A percentile compares a stretch with the other conserved stretches of the same genome.
These are phyloP conservation scores for Pogonus chalceus DNA, from an alignment of 1,140 invertebrate species.

Conservation along the genomic window DNA sequence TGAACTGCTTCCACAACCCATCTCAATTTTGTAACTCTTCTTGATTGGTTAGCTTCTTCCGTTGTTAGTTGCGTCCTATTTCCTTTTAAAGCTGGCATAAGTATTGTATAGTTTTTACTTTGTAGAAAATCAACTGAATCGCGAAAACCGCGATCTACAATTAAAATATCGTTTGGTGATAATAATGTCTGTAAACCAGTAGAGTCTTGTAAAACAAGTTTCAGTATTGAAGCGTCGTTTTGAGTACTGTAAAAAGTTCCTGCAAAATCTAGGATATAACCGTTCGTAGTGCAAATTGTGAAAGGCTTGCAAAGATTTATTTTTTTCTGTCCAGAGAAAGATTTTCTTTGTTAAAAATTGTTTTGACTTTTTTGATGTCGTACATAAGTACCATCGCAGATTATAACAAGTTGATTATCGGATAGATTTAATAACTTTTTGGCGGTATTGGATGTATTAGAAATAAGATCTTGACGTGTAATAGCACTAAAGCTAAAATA, in stretches of 20 bases:
- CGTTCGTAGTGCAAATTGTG: slow-evolving; percentile 26
- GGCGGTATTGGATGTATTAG: slow-evolving; percentile 20
- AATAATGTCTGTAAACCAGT: slow-evolving; percentile 14
- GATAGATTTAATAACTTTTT: slow-evolving; percentile 15
- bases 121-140: slow-evolving; percentile 19
- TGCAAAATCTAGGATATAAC: slow-evolving; percentile 24
- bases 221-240: slow-evolving; percentile 26
- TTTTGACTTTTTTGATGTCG: slow-evolving; percentile 26
- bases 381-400: slow-evolving; percentile 26
- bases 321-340: slow-evolving; percentile 26
- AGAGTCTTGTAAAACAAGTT: slow-evolving; percentile 17
- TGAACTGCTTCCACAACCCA: slow-evolving; percentile 34
- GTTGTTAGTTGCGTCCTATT: slow-evolving; percentile 25
- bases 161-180: slow-evolving; percentile 18
- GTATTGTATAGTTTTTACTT: slow-evolving; percentile 16
- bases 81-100: slow-evolving; percentile 28
- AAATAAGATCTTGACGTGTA: slow-evolving; percentile 15
- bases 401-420: slow-evolving; percentile 17
- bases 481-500: slow-evolving; percentile 19
- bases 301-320: slow-evolving; percentile 22
- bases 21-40: slow-evolving; percentile 29
- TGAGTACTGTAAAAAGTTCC: slow-evolving; percentile 19
- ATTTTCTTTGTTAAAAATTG: slow-evolving; percentile 27
- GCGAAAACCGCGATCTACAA: slow-evolving; percentile 28
- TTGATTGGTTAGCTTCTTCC: slow-evolving; percentile 28